Percentiles rank a stretch among this genome's conserved stretches.
Evolutionary conservation across 2,797 vertebrate species (phyloP).

Genomic region (Myotis findleyi): DNA sequence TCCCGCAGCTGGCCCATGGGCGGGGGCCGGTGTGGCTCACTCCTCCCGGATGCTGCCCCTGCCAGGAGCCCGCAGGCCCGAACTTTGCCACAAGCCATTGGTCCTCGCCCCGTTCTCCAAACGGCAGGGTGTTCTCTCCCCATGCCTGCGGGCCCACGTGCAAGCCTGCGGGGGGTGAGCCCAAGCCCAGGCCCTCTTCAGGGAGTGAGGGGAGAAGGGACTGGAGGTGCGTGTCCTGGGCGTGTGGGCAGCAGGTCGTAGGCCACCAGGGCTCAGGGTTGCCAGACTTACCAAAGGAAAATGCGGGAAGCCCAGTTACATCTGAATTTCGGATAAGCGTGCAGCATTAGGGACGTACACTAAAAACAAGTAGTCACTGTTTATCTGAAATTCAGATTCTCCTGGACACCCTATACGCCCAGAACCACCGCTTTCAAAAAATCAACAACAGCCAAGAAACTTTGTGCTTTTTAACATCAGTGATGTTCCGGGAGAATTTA

Average conservation of each 20-base stretch:
- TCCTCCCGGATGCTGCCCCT: neutral
- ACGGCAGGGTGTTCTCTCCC: neutral
- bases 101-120: neutral
- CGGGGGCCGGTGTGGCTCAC: neutral
- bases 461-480: neutral
- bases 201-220: neutral
- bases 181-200: neutral
- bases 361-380: neutral
- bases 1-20: neutral
- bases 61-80: rapidly evolving
- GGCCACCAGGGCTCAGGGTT: neutral
- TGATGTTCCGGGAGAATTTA: neutral
- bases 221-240: neutral
- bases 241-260: rapidly evolving
- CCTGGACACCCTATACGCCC: neutral
- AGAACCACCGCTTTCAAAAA: neutral
- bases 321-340: neutral
- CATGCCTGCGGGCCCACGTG: neutral
- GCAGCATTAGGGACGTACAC: neutral
- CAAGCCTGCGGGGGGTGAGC: rapidly evolving
- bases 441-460: neutral
- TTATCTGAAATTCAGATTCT: conserved; percentile 22
- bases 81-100: neutral
- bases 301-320: neutral
- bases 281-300: neutral